Evolutionary conservation across 1,140 invertebrate species (phyloP), one percentile per base, ranked within the genome.

Genomic region (Brachionus rubens): DNA sequence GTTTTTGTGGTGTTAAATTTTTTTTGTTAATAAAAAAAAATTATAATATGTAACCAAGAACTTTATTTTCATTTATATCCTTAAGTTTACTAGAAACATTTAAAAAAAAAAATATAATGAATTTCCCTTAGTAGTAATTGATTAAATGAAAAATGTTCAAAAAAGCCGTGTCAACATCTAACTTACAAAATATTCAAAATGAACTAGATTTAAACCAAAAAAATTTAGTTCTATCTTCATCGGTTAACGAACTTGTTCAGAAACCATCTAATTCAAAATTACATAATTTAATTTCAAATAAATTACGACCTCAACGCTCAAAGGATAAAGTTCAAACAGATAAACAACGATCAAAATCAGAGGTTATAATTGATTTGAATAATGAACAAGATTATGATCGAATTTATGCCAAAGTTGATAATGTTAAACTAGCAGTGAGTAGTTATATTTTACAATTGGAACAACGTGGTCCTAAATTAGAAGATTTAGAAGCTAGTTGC

Each of bases 31-130:
- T 52, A 26, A 12, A 52, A 52, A 12, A 21, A 52, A 52, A 41
- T 43, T 43, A 65, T 30, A 14, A 24, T 43, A 7, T 65, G 59
- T 65, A 65, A 43, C 59, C 43, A 65, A 65, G 54, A n/a, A n/a
- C n/a, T n/a, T n/a, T n/a, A n/a, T n/a, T n/a, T n/a, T n/a, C n/a
- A n/a, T n/a, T n/a, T n/a, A n/a, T n/a, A n/a, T n/a, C n/a, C n/a
- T n/a, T n/a, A n/a, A n/a, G n/a, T n/a, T n/a, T n/a, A n/a, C n/a
- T n/a, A n/a, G n/a, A n/a, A n/a, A n/a, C n/a, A n/a, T n/a, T n/a
- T n/a, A n/a, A n/a, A n/a, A n/a, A n/a, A n/a, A n/a, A n/a, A n/a
- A n/a, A n/a, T n/a, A n/a, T 59, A 2, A 59, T 36, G 19, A 19
- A 33, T 21, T 36, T 36, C 19, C 9, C 36, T 59, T 59, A 12